Base-by-base conservation (phyloP, 1,140 invertebrate species). In the Tetragonula clypearis region DNA sequence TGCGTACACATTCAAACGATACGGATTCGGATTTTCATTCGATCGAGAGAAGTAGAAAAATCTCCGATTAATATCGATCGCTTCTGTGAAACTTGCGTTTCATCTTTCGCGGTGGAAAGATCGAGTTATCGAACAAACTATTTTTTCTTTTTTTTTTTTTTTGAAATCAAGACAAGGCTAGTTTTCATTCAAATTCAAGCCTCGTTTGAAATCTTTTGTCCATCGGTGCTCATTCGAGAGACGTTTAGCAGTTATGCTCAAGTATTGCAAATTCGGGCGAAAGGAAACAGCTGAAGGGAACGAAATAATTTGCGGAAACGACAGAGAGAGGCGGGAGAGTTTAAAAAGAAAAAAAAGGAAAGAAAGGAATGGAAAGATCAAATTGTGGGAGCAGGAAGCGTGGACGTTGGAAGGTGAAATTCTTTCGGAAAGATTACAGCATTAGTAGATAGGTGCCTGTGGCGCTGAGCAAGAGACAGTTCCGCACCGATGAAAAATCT, bases 401-500 rank as follows among this genome's bases (percentile, higher is more conserved):
- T 76, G 84, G 77, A 79, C 82, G 78, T 77, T 71, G 17, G 81
- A 77, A 81, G 84, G 56, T 9, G 26, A 71, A 79, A 82, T 87
- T 87, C 53, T 49, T 81, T 78, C 60, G 81, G 79, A 88, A 23
- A 84, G 75, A 68, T 30, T 41, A 41, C 62, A 56, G 82, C 83
- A 86, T 86, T 86, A 66, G 83, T 55, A 35, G 49, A 30, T 55
- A 49, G 49, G 41, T 55, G 83, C 79, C 86, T 68, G n/a, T 60
- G 62, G 69, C 81, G 53, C 53, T 72, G 49, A 86, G 76, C 76
- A 82, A 82, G 55, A 82, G 73, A 82, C 75, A 75, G 86, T 84
- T 82, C 74, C 73, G 19, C 53, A 2, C 78, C 53, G 56, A 30
- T 62, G 85, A 87, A 87, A 90, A 90, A 87, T 86, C 77, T 90